phyloP scores from a whole-genome alignment of 2,888 invertebrate genomes.

The Xestia sexstrigata region DNA sequence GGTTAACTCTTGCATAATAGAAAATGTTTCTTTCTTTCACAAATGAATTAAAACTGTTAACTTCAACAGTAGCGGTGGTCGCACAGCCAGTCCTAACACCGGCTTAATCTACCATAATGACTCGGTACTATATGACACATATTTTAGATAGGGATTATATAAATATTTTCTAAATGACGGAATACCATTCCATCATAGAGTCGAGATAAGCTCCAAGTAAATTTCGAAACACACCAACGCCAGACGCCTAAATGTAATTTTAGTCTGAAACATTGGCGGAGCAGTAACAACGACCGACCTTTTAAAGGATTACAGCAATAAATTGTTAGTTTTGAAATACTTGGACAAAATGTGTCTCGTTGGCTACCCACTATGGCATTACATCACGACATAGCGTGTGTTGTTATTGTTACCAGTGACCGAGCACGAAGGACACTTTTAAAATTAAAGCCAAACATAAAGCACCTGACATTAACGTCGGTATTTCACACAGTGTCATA shows the following conservation, averaged over 20 bases:
- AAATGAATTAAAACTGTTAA: background rate
- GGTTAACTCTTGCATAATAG: background rate
- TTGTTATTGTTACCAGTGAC: constrained; percentile 38
- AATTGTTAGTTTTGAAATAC: constrained; percentile 45
- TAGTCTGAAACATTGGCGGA: constrained; percentile 22
- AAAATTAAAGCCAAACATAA: constrained; percentile 58
- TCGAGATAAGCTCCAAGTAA: background rate
- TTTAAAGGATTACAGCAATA: constrained; percentile 37
- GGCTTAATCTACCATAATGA: background rate
- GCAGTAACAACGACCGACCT: constrained; percentile 9
- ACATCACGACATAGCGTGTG: constrained; percentile 71
- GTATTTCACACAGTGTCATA: constrained; percentile 26
- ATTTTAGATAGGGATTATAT: background rate
- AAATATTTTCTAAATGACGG: constrained; percentile 3
- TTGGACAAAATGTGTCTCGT: constrained; percentile 45
- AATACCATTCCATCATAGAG: background rate
- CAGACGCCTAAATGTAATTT: background rate
- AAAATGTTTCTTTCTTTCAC: background rate
- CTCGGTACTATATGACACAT: constrained; percentile 2
- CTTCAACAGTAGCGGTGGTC: too few species aligned
- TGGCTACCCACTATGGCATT: constrained; percentile 59
- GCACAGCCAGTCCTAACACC: background rate
- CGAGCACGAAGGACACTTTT: constrained; percentile 64
- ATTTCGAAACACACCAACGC: constrained; percentile 13
- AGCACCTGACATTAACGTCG: constrained; percentile 36